Base-by-base conservation (phyloP, 2,797 vertebrate species). In the Galagoides demidoff region DNA sequence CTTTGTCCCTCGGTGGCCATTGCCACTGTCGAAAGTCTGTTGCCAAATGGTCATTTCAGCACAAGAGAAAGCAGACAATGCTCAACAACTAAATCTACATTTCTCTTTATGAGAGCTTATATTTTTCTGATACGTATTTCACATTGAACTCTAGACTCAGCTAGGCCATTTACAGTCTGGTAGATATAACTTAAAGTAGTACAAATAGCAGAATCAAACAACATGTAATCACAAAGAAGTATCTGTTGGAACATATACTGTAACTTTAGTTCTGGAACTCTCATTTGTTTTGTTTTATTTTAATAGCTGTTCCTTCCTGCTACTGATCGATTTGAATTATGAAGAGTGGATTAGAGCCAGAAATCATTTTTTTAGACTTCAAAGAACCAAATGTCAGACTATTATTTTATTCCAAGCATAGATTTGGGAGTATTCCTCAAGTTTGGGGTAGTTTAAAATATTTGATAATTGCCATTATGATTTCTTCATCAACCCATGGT, bases 111-210 rank as follows among this genome's bases (percentile, higher is more conserved):
- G 63, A 83, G 90, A 82, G 13, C 2, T 59, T 29, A 45, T 49
- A 74, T 68, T 90, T 92, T 92, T 29, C 68, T 39, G 43, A 76
- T 49, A 31, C 7, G 74, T 39, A n/a, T 83, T 82, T 85, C 88
- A 70, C 92, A 76, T 76, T 93, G 91, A 93, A 94, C 64, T 76
- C 31, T 84, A 86, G 43, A 49, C 59, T 70, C 22, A 74, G n/a
- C n/a, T 57, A 85, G 29, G 39, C 17, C 43, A 12, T 34, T 76
- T 64, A 89, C 76, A 61, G 7, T 22, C 25, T 77, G 66, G 6
- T 22, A 55, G 3, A 27, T 85, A 86, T 66, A 90, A 63, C 8
- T 57, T 64, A 91, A 81, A 73, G 17, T 63, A 91, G 77, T 82
- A 92, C 86, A 95, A 81, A 61, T 45, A 74, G 0, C 27, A 73